phyloP scores from a whole-genome alignment of 1,140 invertebrate species.

The Drosophila dunni region DNA sequence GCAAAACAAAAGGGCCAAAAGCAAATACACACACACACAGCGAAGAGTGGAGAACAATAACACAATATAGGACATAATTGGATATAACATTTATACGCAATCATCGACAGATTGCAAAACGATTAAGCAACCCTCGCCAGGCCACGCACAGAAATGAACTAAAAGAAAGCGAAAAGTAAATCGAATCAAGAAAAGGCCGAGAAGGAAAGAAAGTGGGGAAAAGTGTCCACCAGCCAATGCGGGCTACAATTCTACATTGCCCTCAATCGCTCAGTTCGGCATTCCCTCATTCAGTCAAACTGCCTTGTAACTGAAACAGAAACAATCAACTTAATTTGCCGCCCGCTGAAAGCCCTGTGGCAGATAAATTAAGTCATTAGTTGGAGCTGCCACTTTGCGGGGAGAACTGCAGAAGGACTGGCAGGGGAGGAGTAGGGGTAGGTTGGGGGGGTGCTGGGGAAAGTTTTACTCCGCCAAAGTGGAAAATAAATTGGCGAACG shows the following conservation, averaged over 20 bases:
- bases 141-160: constrained; percentile 45
- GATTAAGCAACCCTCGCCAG: constrained; percentile 76
- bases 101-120: constrained; percentile 84
- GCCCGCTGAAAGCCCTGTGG: constrained; percentile 84
- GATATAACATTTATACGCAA: constrained; percentile 84
- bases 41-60: constrained; percentile 19
- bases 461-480: constrained; percentile 70
- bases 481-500: constrained; percentile 84
- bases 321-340: constrained; percentile 84
- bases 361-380: constrained; percentile 85
- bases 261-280: neutral
- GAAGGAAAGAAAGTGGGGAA: constrained; percentile 24
- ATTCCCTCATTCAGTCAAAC: constrained; percentile 14
- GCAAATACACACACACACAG: constrained; percentile 7
- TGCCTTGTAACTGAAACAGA: constrained; percentile 52
- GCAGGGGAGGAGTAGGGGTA: neutral
- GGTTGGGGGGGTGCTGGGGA: constrained; percentile 28
- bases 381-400: constrained; percentile 63
- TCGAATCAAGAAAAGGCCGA: constrained; percentile 50
- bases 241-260: constrained; percentile 13
- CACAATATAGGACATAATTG: constrained; percentile 65
- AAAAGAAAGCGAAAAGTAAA: constrained; percentile 43
- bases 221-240: constrained; percentile 14
- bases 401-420: neutral
- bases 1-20: constrained; percentile 61